Evolutionary conservation across 2,888 invertebrate genomes (phyloP).

Genomic region (Hyles lineata): DNA sequence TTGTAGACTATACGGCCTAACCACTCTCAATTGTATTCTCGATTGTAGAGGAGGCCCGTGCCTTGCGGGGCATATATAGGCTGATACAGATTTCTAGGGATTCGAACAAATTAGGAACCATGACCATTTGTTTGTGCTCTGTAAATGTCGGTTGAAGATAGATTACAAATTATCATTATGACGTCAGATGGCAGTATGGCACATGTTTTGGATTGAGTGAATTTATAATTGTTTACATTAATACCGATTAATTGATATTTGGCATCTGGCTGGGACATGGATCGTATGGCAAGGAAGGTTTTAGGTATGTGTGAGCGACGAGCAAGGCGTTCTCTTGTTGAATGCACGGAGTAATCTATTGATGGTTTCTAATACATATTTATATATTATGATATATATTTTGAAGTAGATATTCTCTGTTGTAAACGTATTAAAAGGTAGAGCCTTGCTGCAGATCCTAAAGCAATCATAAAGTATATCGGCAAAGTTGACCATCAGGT

Average conservation of each 20-base stretch:
- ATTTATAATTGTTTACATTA: background rate
- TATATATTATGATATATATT: too few species aligned
- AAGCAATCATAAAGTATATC: too few species aligned
- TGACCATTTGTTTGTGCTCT: background rate
- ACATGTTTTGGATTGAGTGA: background rate
- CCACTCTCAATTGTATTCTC: too few species aligned
- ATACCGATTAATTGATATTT: background rate
- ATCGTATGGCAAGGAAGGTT: slow-evolving; percentile 1
- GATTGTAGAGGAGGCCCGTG: too few species aligned
- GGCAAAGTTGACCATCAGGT: too few species aligned
- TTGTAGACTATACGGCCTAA: too few species aligned
- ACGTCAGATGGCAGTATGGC: background rate
- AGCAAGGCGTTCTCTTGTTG: slow-evolving; percentile 10
- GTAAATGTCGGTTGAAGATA: background rate
- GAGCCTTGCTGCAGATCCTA: too few species aligned
- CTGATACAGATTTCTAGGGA: too few species aligned
- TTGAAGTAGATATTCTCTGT: too few species aligned
- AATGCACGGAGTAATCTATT: background rate
- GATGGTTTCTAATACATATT: background rate
- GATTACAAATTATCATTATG: background rate
- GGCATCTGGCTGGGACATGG: slow-evolving; percentile 3
- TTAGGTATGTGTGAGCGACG: slow-evolving; percentile 2
- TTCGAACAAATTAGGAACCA: too few species aligned
- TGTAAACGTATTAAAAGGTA: too few species aligned
- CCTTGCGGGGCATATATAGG: too few species aligned